Evolutionary conservation across 2,888 invertebrate species (phyloP).

Genomic region (Caenorhabditis afra): DNA sequence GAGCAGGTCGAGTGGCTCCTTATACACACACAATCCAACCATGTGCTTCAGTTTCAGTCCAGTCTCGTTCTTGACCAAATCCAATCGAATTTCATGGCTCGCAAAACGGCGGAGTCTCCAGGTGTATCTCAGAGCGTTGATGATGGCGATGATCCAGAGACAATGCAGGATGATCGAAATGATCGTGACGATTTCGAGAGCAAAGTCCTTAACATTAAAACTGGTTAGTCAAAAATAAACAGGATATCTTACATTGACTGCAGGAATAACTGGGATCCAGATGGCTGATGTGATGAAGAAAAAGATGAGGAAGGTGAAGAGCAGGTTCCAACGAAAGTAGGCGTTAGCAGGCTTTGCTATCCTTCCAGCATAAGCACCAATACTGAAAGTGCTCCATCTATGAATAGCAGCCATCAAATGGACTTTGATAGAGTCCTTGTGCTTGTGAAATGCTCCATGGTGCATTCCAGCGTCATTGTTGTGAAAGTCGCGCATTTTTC

Average conservation of each 20-base stretch:
- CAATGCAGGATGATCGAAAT: conserved; percentile 68
- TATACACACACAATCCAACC: conserved; percentile 71
- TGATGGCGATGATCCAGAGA: conserved; percentile 72
- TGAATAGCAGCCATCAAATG: neutral
- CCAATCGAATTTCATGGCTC: conserved; percentile 66
- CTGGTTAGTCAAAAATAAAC: too few species aligned
- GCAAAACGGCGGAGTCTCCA: conserved; percentile 66
- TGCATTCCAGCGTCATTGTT: neutral
- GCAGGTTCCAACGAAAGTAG: conserved; percentile 76
- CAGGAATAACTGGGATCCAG: conserved; percentile 74
- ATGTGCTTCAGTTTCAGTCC: conserved; percentile 66
- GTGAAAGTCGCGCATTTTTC: neutral
- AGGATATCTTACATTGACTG: conserved; percentile 61
- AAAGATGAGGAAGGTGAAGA: conserved; percentile 76
- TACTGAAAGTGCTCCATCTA: conserved; percentile 33
- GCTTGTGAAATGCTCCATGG: conserved; percentile 6
- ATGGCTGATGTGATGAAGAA: conserved; percentile 73
- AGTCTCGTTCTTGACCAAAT: conserved; percentile 64
- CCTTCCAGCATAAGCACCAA: conserved; percentile 70
- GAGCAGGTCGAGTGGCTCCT: conserved; percentile 73
- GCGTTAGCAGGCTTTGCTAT: conserved; percentile 73
- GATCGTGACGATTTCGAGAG: conserved; percentile 73
- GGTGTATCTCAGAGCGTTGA: conserved; percentile 72
- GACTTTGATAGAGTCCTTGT: neutral
- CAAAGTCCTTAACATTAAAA: conserved; percentile 62